Base-by-base conservation (phyloP, 2,888 invertebrate species). In the Xylota sylvarum region DNA sequence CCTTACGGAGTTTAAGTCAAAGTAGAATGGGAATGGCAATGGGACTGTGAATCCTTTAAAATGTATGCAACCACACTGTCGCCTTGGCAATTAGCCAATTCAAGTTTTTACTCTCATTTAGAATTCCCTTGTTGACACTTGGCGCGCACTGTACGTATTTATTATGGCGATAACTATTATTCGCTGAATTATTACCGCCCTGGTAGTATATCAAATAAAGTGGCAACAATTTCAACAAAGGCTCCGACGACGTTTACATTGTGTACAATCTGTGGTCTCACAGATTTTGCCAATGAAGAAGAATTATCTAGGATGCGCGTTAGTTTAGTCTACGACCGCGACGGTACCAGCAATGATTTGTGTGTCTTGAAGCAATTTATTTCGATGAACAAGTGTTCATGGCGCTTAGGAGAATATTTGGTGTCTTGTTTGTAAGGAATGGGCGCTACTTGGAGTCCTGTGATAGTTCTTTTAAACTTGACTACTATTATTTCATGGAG, bases 41-140 rank as follows among this genome's bases (percentile, higher is more conserved):
- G n/a, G n/a, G n/a, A n/a, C n/a, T n/a, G n/a, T n/a, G n/a, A n/a
- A n/a, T n/a, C 4, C 10, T 37, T 69, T 60, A 2, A 56, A 81
- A 79, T 80, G 79, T 76, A 85, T 85, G 79, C 76, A 85, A 67
- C 86, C 81, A 46, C 67, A 46, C 55, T 43, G 77, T 62, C 65
- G 55, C 58, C 40, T 46, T 86, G 86, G 86, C 86, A 86, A 78
- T 86, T 82, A 86, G 82, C 86, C 86, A 86, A 86, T 69, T 27
- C 9, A 5, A 62, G 65, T 58, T 77, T 77, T 82, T 72, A 32
- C 48, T 23, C n/a, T 50, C 48, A 70, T 82, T 82, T 82, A 43
- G 56, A 78, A 78, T 78, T 78, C 62, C 73, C 60, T 32, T 27
- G 77, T 67, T 72, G 76, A 76, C 72, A 85, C 81, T 85, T 81